These are phyloP conservation scores for Acleris sparsana DNA, from an alignment of 2,888 invertebrate species.

Conservation along the genomic window DNA sequence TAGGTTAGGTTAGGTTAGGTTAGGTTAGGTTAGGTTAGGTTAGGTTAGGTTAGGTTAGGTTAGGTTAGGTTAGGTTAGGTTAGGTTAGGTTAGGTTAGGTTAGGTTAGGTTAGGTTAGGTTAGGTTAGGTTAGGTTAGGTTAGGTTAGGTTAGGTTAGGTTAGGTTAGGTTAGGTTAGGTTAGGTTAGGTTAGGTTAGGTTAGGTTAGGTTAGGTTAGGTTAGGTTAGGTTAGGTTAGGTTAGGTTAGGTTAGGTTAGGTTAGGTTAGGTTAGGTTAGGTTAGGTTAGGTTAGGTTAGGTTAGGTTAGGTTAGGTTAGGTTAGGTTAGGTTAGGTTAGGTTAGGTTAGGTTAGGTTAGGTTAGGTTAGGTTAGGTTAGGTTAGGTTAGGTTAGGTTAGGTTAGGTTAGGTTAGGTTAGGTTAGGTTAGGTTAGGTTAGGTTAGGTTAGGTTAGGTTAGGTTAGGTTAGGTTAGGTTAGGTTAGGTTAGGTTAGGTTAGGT, in stretches of 20 bases:
- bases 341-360: conserved; percentile 10
- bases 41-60: conserved; percentile 10
- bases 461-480: conserved; percentile 10
- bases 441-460: conserved; percentile 10
- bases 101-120: conserved; percentile 10
- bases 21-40: conserved; percentile 10
- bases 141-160: conserved; percentile 10
- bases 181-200: conserved; percentile 10
- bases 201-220: conserved; percentile 10
- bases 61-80: conserved; percentile 10
- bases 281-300: conserved; percentile 10
- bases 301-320: conserved; percentile 10
- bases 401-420: conserved; percentile 10
- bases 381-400: conserved; percentile 10
- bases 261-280: conserved; percentile 10
- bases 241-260: neutral
- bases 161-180: conserved; percentile 10
- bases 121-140: conserved; percentile 10
- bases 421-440: conserved; percentile 10
- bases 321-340: conserved; percentile 10
- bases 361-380: conserved; percentile 10
- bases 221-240: conserved; percentile 10
- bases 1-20: conserved; percentile 10
- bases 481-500: conserved; percentile 10
- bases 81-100: conserved; percentile 10